Evolutionary conservation across 2,113 vertebrate species (phyloP), one percentile per base, ranked within the genome.

Genomic region (Rhegmatorhina hoffmannsi): DNA sequence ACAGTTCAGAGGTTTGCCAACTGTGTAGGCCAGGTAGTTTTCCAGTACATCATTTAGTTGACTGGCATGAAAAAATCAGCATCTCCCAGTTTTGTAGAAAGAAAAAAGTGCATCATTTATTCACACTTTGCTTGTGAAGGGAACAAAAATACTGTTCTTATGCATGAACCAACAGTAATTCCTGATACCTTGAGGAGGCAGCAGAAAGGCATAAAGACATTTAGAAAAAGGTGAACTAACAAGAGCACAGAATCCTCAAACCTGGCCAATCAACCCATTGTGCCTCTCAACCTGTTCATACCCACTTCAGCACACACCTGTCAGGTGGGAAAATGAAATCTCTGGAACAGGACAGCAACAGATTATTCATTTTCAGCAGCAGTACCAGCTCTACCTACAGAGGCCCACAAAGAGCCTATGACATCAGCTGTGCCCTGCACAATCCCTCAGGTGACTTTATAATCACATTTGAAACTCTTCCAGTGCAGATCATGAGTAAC

Each of bases 241-340:
- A 72, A 9, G 9, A 4, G 9, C 7, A n/a, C 8, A 46, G 29
- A 78, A 58, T 24, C 68, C 66, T 69, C 74, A 81, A 6, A 40
- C 15, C 25, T 34, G 38, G 43, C 24, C 66, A 91, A 12, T 10
- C 18, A 60, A 72, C 10, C 13, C 8, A 9, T 13, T 0, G 0
- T 36, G 31, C 13, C 36, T 55, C 76, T 69, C 67, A 46, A 25
- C 47, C 58, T 63, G 18, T 3, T 67, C 60, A 25, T 5, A 19
- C 72, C 56, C 6, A 43, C 44, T 67, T 56, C 56, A 77, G 40
- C 52, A 89, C 33, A 28, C 10, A 3, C 29, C n/a, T 40, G 5
- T 9, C 60, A 67, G 40, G 31, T 47, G 50, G 53, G n/a, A 69
- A 73, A 76, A 47, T 1, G 0, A 52, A 21, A 49, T 43, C 70